Percentiles rank a stretch among this genome's conserved stretches.
Evolutionary conservation across 2,888 invertebrate genomes (phyloP).

Genomic region (Chironomus tentans): DNA sequence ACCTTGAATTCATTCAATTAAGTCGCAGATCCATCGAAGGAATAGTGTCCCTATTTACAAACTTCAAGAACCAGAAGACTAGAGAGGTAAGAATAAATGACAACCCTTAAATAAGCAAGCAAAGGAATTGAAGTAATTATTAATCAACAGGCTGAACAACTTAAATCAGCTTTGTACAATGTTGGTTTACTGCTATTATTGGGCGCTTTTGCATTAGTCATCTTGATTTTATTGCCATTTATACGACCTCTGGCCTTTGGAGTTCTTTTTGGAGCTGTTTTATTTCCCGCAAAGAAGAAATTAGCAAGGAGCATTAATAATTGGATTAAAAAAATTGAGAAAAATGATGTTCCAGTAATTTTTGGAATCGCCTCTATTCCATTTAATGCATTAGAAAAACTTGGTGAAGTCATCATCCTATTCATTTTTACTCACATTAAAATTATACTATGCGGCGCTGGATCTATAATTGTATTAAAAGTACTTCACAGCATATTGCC

Average conservation of each 20-base stretch:
- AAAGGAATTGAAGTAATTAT: neutral
- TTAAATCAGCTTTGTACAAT: slow-evolving; percentile 12
- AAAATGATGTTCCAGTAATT: slow-evolving; percentile 56
- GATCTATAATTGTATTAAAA: slow-evolving; percentile 33
- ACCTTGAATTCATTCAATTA: neutral
- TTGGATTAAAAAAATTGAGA: slow-evolving; percentile 67
- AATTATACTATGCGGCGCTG: slow-evolving; percentile 43
- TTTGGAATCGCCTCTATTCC: slow-evolving; percentile 56
- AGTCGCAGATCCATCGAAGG: slow-evolving; percentile 3
- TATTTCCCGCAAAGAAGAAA: slow-evolving; percentile 88
- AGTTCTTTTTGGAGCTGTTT: slow-evolving; percentile 86
- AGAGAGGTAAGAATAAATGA: neutral
- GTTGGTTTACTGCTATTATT: neutral
- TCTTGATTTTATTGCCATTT: slow-evolving; percentile 10
- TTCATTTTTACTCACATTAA: slow-evolving; percentile 60
- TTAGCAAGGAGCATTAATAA: slow-evolving; percentile 64
- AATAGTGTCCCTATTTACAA: neutral
- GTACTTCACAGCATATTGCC: slow-evolving; percentile 32
- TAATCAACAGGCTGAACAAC: neutral
- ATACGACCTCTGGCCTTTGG: slow-evolving; percentile 86
- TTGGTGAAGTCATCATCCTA: slow-evolving; percentile 64
- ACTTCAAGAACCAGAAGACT: slow-evolving; percentile 1
- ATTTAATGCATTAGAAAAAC: slow-evolving; percentile 61
- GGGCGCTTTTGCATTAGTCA: neutral
- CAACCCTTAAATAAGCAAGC: neutral